A percentile compares a stretch with the other conserved stretches of the same genome.
These are phyloP conservation scores for Pavo muticus DNA, from an alignment of 2,113 vertebrate species.

Conservation along the genomic window DNA sequence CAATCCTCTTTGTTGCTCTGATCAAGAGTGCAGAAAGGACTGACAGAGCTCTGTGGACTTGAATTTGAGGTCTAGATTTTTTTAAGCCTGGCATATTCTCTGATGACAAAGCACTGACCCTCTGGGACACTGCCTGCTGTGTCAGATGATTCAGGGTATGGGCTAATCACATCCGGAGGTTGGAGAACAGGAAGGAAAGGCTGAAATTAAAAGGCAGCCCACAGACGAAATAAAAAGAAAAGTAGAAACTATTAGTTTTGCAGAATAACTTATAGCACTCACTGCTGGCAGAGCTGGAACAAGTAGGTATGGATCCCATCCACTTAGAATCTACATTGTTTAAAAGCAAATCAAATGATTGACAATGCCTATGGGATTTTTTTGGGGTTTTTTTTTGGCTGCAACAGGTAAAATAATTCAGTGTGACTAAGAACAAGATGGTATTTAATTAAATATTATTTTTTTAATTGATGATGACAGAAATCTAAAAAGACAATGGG, in stretches of 20 bases:
- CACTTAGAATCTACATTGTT: not conserved
- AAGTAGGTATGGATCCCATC: not conserved
- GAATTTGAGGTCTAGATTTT: constrained; percentile 4
- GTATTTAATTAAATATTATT: not conserved
- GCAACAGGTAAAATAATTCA: not conserved
- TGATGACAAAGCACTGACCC: constrained; percentile 27
- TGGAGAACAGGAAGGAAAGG: constrained; percentile 33
- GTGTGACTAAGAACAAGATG: not conserved
- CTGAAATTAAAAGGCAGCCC: constrained; percentile 39
- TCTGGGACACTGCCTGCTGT: constrained; percentile 23
- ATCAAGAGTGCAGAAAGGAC: constrained; percentile 31
- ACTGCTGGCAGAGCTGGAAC: not conserved
- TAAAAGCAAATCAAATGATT: not conserved
- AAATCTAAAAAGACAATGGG: not conserved
- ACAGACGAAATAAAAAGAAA: constrained; percentile 22
- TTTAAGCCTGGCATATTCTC: constrained; percentile 24
- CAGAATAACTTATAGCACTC: not conserved
- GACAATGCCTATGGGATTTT: not conserved
- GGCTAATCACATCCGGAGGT: constrained; percentile 23
- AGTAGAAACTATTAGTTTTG: constrained; percentile 2
- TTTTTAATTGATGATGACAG: not conserved
- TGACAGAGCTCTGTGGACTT: not conserved
- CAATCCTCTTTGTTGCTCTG: not conserved
- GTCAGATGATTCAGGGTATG: constrained; percentile 37
- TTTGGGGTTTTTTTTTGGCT: not conserved